These are phyloP conservation scores for Orgyia antiqua DNA, from an alignment of 2,888 invertebrate species.

Conservation along the genomic window DNA sequence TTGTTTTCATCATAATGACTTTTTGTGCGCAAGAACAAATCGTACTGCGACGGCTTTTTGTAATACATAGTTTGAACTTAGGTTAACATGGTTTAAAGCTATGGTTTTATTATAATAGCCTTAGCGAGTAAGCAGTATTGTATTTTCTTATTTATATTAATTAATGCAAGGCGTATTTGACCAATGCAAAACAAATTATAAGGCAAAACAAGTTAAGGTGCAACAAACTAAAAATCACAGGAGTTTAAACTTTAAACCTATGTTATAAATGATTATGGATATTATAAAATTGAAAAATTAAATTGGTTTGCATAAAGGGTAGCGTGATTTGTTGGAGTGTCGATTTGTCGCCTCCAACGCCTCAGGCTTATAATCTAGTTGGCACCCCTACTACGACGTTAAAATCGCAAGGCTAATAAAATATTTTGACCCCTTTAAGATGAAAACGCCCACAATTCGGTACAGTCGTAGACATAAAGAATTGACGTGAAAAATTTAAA, in stretches of 20 bases:
- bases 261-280: too few relatives aligned
- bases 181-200: background rate
- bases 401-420: slow-evolving; percentile 78
- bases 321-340: slow-evolving; percentile 25
- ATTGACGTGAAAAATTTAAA: background rate
- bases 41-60: too few relatives aligned
- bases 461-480: slow-evolving; percentile 39
- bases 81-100: too few relatives aligned
- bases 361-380: slow-evolving; percentile 67
- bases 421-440: slow-evolving; percentile 77
- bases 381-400: slow-evolving; percentile 66
- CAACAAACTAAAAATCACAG: slow-evolving; percentile 3
- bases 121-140: too few relatives aligned
- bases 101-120: too few relatives aligned
- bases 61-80: too few relatives aligned
- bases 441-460: slow-evolving; percentile 67
- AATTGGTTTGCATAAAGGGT: slow-evolving; percentile 21
- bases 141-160: too few relatives aligned
- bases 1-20: too few relatives aligned
- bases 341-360: slow-evolving; percentile 52
- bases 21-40: too few relatives aligned
- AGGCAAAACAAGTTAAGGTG: background rate
- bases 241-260: slow-evolving; percentile 18
- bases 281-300: slow-evolving; percentile 8
- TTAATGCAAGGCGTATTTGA: too few relatives aligned